phyloP scores from a whole-genome alignment of 2,113 vertebrate genomes.

The Gymnarchus niloticus region DNA sequence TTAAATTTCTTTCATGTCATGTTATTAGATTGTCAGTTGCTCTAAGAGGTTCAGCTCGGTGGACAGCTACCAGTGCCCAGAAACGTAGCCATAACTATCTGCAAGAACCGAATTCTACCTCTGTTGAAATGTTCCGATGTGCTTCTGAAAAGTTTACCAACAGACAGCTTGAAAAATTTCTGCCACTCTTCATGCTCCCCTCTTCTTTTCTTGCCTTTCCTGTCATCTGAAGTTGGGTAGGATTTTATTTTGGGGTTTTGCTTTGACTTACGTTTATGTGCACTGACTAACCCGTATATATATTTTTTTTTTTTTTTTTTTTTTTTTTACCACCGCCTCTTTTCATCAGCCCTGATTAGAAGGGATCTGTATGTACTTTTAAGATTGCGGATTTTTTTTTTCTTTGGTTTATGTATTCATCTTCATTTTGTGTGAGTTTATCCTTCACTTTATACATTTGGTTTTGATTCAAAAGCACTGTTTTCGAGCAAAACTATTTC shows the following conservation, averaged over 20 bases:
- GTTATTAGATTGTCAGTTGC: not conserved
- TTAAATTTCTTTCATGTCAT: not conserved
- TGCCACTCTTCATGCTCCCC: not conserved
- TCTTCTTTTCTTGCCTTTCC: not conserved
- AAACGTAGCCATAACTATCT: not conserved
- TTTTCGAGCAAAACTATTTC: not conserved
- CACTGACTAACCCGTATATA: not conserved
- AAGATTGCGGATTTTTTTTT: not conserved
- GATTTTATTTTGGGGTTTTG: not conserved
- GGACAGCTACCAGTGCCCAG: not conserved
- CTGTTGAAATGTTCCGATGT: not conserved
- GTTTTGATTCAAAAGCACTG: not conserved
- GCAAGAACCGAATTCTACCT: conserved; percentile 14
- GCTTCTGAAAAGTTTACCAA: not conserved
- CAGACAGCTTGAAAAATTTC: conserved; percentile 7
- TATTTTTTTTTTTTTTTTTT: too few relatives aligned
- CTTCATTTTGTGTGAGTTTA: not conserved
- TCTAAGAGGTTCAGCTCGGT: not conserved
- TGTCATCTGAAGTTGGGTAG: not conserved
- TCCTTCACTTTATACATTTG: not conserved
- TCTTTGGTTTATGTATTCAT: not conserved
- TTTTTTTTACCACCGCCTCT: too few relatives aligned
- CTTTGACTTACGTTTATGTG: not conserved
- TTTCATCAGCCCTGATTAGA: not conserved
- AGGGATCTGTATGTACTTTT: not conserved